Evolutionary conservation across 2,888 invertebrate genomes (phyloP).

Genomic region (Latrodectus elegans): DNA sequence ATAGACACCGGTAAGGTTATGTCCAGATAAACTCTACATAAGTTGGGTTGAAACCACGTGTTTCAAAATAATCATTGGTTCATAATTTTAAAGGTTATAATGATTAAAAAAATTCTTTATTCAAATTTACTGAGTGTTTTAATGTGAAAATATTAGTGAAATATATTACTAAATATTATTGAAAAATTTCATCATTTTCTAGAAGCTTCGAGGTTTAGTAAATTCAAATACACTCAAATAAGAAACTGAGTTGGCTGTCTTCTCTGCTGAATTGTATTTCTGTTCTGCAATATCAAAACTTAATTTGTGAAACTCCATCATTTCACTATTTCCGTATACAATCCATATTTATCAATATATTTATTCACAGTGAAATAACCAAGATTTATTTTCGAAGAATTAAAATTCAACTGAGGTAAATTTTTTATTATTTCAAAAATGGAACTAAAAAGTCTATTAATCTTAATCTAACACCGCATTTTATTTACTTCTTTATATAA

Average conservation of each 20-base stretch:
- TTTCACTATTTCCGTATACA: no score
- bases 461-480: no score
- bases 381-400: no score
- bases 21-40: no score
- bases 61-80: not conserved
- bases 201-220: conserved; percentile 49
- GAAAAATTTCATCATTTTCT: conserved; percentile 42
- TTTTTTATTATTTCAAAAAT: no score
- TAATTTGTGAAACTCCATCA: no score
- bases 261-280: not conserved
- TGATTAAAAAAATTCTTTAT: not conserved
- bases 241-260: conserved; percentile 32
- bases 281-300: no score
- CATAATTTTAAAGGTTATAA: not conserved
- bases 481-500: no score
- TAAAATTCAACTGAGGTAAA: no score
- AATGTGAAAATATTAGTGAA: not conserved
- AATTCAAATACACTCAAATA: not conserved
- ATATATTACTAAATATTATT: not conserved
- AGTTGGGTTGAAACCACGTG: conserved; percentile 11
- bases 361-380: no score
- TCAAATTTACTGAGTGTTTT: not conserved
- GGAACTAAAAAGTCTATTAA: no score
- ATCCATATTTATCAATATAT: no score
- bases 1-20: not conserved